Base-by-base conservation (phyloP, 2,888 invertebrate genomes). In the Drosophila meridiana region DNA sequence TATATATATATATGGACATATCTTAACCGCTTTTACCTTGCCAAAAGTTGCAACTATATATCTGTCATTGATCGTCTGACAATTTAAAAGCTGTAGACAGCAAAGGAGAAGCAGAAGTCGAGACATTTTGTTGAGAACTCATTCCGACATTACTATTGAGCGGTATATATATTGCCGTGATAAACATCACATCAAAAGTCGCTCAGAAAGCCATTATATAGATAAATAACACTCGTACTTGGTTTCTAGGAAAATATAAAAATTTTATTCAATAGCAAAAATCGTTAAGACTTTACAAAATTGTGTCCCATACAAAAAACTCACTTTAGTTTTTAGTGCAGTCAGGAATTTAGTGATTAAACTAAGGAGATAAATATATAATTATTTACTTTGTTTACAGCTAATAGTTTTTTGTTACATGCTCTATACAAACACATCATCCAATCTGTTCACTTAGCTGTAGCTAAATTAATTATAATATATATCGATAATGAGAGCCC, bases 241-340 rank as follows among this genome's bases (percentile, higher is more conserved):
- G 26, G 14, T 70, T 80, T 87, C 82, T 88, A 88, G 75, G 86
- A 85, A 85, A 85, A 85, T 88, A 85, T 83, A 85, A 83, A 85
- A 87, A 71, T 65, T 83, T 84, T 87, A 84, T 84, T 84, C 45
- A 79, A 81, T 85, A 82, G 85, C 59, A 85, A 78, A 82, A 73
- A 76, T 73, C 68, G 61, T 83, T 71, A 77, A 81, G 75, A 67
- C 69, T 74, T 87, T 75, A 81, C 76, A 84, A 73, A 80, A 50
- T 71, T 78, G 45, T 73, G 69, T 85, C 73, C 82, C 87, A 61
- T 65, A 69, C 20, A 71, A 61, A 56, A 56, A 36, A 63, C 48
- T 67, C 59, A 48, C 36, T 62, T 75, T 58, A 68, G 70, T 63
- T 62, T 75, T 75, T 73, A 58, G 13, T 53, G 60, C 57, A 55